Base-by-base conservation (phyloP, 2,113 vertebrate species). In the Tautogolabrus adspersus region DNA sequence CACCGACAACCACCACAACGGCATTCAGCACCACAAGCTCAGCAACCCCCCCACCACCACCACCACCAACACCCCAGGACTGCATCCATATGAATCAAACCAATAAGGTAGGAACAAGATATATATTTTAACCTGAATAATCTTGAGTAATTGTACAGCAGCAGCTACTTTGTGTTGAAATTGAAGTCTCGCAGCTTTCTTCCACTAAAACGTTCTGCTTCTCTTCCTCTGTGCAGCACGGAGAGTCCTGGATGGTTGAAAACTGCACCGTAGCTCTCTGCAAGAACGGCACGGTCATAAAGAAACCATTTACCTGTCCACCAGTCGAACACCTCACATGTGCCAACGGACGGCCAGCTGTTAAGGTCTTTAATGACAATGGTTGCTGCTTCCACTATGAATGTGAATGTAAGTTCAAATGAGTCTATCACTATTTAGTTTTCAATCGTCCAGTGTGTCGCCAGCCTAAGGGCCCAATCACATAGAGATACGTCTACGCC, bases 401-500 rank as follows among this genome's bases (percentile, higher is more conserved):
- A 49, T 99, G 97, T 90, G 90, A 95, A 91, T 99, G 97, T 98
- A 94, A 96, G 97, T 70, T 49, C n/a, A 46, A 13, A 57, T 58
- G 37, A n/a, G n/a, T n/a, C n/a, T n/a, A n/a, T n/a, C 26, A 26
- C 1, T 26, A 26, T 26, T 26, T 26, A 26, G 26, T 26, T 26
- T 26, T 26, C 26, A 26, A 26, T 26, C 26, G 26, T 26, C n/a
- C n/a, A n/a, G n/a, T n/a, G n/a, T n/a, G n/a, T n/a, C n/a, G n/a
- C 26, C 26, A 26, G 26, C 26, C 26, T 26, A 26, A 26, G 26
- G 3, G 26, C 26, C 26, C 3, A 3, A 26, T 26, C 26, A 26
- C 26, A 26, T 3, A 26, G 26, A 26, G 26, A 26, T n/a, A n/a
- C n/a, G n/a, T n/a, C n/a, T n/a, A n/a, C n/a, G n/a, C n/a, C n/a